These are phyloP conservation scores for Limenitis camilla DNA, from an alignment of 2,888 invertebrate species.

Conservation along the genomic window DNA sequence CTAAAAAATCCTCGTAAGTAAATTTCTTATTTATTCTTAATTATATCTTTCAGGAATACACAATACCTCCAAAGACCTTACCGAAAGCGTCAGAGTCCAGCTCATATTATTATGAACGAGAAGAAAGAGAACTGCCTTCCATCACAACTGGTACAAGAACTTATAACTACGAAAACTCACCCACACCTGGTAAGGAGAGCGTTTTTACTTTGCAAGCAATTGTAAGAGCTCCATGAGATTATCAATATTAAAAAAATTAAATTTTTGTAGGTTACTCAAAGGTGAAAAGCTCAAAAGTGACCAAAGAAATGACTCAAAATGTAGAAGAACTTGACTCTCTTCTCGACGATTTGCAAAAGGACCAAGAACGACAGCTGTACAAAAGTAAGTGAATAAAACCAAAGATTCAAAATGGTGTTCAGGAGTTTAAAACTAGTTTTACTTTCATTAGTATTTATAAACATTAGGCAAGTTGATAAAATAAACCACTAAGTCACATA, in stretches of 20 bases:
- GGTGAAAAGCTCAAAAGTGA: slow-evolving; percentile 56
- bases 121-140: slow-evolving; percentile 57
- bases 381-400: slow-evolving; percentile 48
- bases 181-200: slow-evolving; percentile 47
- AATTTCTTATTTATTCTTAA: neutral
- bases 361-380: slow-evolving; percentile 67
- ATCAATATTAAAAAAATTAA: neutral
- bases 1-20: neutral
- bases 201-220: neutral
- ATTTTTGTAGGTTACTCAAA: slow-evolving; percentile 52
- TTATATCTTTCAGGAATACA: slow-evolving; percentile 52
- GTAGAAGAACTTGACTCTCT: slow-evolving; percentile 84
- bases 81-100: slow-evolving; percentile 54
- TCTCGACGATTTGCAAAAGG: slow-evolving; percentile 80
- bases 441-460: too few relatives aligned
- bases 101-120: slow-evolving; percentile 59
- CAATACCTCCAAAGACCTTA: slow-evolving; percentile 51
- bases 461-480: too few relatives aligned
- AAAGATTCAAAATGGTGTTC: neutral
- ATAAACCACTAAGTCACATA: neutral
- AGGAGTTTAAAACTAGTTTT: neutral
- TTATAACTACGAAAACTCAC: slow-evolving; percentile 59
- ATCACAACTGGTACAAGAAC: slow-evolving; percentile 51
- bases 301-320: slow-evolving; percentile 73
- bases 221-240: too few relatives aligned